Evolutionary conservation across 2,113 vertebrate species (phyloP).

Genomic region (Lampris incognitus): DNA sequence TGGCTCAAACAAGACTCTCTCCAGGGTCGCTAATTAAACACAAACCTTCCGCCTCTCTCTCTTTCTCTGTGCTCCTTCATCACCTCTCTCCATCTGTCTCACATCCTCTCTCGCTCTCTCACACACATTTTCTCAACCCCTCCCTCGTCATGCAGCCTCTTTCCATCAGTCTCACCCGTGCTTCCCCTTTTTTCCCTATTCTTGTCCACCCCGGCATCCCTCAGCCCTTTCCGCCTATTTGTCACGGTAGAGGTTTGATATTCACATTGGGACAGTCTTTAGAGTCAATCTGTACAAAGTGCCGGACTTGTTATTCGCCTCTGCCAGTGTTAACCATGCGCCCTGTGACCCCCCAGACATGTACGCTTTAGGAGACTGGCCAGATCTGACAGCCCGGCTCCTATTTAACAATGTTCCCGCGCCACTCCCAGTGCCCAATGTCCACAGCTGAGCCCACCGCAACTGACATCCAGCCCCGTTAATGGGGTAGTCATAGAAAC

Average conservation of each 20-base stretch:
- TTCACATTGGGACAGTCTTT: slow-evolving; percentile 72
- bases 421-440: slow-evolving; percentile 37
- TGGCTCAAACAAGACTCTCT: slow-evolving; percentile 75
- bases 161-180: slow-evolving; percentile 51
- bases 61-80: slow-evolving; percentile 41
- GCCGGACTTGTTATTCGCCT: slow-evolving; percentile 70
- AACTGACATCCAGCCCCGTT: slow-evolving; percentile 61
- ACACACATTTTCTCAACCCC: neutral
- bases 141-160: slow-evolving; percentile 56
- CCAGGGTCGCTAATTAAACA: slow-evolving; percentile 82
- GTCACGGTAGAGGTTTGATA: slow-evolving; percentile 71
- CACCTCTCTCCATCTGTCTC: slow-evolving; percentile 65
- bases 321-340: slow-evolving; percentile 64
- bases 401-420: slow-evolving; percentile 68
- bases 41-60: slow-evolving; percentile 54
- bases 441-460: slow-evolving; percentile 61
- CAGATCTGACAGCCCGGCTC: slow-evolving; percentile 71
- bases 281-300: slow-evolving; percentile 76
- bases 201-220: slow-evolving; percentile 46
- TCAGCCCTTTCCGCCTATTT: slow-evolving; percentile 66
- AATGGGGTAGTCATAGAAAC: slow-evolving; percentile 70
- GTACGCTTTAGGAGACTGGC: slow-evolving; percentile 69
- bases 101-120: slow-evolving; percentile 11
- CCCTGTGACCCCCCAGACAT: slow-evolving; percentile 64
- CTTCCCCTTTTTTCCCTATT: slow-evolving; percentile 47